Conservation (phyloP, 2,888 invertebrate species). For the Allophyes oxyacanthae region DNA sequence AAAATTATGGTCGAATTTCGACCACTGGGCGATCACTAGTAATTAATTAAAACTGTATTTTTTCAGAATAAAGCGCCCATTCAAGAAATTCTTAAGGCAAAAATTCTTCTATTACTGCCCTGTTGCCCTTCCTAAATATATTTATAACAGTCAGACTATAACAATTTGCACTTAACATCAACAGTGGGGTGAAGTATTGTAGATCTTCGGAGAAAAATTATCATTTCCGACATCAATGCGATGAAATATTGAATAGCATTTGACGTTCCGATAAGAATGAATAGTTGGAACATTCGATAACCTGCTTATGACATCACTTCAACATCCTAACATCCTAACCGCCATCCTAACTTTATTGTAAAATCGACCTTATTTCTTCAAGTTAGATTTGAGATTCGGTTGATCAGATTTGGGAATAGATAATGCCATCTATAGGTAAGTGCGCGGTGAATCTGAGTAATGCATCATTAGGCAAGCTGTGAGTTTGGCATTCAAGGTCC, state of each 20-base stretch:
- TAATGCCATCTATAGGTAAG: constrained; percentile 59
- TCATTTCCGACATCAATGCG: constrained; percentile 52
- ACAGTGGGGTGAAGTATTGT: constrained; percentile 21
- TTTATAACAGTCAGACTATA: constrained; percentile 23
- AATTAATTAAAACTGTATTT: too few species aligned
- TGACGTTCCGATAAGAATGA: constrained; percentile 69
- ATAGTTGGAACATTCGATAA: constrained; percentile 68
- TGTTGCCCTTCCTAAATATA: constrained; percentile 4
- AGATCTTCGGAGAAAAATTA: constrained; percentile 46
- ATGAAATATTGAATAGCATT: constrained; percentile 60
- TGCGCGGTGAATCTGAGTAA: constrained; percentile 70
- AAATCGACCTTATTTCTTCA: constrained; percentile 3
- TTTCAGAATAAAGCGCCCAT: too few species aligned
- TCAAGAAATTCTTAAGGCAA: too few species aligned
- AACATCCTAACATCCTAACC: constrained; percentile 36
- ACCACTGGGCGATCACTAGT: too few species aligned
- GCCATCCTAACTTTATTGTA: constrained; percentile 1
- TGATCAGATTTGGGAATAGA: constrained; percentile 21
- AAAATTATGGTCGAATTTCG: too few species aligned
- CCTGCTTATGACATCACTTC: constrained; percentile 62
- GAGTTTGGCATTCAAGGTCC: constrained; percentile 77
- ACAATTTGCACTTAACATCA: constrained; percentile 40
- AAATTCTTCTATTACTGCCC: not conserved
- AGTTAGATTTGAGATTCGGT: constrained; percentile 21
- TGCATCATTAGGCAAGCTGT: constrained; percentile 74